Base-by-base conservation (phyloP, 2,797 vertebrate genomes). In the Oryzias sinensis region DNA sequence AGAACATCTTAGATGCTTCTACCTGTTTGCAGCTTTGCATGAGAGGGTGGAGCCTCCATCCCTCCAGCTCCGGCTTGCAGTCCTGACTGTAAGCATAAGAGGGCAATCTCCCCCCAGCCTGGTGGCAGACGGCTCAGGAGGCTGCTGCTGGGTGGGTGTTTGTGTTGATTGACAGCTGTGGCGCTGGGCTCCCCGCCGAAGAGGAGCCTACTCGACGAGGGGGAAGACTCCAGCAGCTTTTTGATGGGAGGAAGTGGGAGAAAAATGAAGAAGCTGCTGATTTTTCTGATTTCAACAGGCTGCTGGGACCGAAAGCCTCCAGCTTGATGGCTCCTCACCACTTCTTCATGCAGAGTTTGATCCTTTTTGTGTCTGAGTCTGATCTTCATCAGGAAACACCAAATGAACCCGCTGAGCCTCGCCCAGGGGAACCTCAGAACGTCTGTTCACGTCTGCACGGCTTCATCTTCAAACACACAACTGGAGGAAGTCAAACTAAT, bases 51-150 rank as follows among this genome's bases (percentile, higher is more conserved):
- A 37, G 33, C 33, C 43, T 63, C 50, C n/a, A 14, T 41, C 24
- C 2, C 0, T 44, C 52, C 33, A 27, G 3, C 3, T 37, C 3
- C 0, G 9, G 33, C 16, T 43, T 75, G 80, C 81, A 86, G 74
- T 84, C 63, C 77, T 70, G 50, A 53, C 50, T 73, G 43, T 43
- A 53, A 58, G 80, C 88, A 63, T 85, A 69, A 91, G 90, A 82
- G 89, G 88, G 89, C 84, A 83, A 62, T 76, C 77, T 84, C 80
- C 83, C 70, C 72, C 44, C 72, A 85, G 68, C 54, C 65, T 77
- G 62, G 24, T 14, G 59, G 16, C 45, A 37, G 51, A 27, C 27
- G 14, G 40, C 24, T 22, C 46, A 6, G 4, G 5, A 43, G 61
- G 42, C 44, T 46, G 18, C 14, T 18, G 44, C 9, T 8, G 47